phyloP scores from a whole-genome alignment of 2,888 invertebrate genomes.

The Polydrusus tereticollis region DNA sequence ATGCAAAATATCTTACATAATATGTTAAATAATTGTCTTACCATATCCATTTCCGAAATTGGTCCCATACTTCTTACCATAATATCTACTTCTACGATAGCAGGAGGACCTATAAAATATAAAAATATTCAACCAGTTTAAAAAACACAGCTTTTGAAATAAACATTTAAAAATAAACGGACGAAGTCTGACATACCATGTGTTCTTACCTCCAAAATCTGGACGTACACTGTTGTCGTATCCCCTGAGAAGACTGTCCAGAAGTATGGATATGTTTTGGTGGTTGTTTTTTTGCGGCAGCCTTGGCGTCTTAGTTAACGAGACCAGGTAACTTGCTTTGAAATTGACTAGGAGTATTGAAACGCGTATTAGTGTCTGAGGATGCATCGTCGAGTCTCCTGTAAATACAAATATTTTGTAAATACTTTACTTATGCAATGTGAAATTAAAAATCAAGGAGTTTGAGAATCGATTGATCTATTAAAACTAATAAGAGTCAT shows the following conservation, averaged over 20 bases:
- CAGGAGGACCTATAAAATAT: constrained; percentile 78
- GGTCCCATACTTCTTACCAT: constrained; percentile 91
- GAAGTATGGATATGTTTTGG: constrained; percentile 85
- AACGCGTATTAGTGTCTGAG: constrained; percentile 1
- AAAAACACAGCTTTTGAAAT: too few species aligned
- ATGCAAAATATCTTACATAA: too few species aligned
- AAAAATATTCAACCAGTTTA: not conserved
- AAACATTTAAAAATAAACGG: too few species aligned
- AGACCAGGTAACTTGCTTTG: constrained; percentile 46
- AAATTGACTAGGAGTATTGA: constrained; percentile 45
- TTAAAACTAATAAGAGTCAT: too few species aligned
- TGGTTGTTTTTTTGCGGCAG: constrained; percentile 75
- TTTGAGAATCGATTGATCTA: too few species aligned
- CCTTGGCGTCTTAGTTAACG: constrained; percentile 45
- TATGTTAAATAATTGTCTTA: constrained; percentile 60
- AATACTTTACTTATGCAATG: not conserved
- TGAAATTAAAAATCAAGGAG: not conserved
- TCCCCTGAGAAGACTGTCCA: constrained; percentile 85
- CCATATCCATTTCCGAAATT: constrained; percentile 90
- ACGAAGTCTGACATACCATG: constrained; percentile 28
- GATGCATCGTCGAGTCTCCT: constrained; percentile 1
- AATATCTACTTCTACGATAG: constrained; percentile 88
- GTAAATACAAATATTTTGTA: not conserved
- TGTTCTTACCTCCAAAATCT: constrained; percentile 78
- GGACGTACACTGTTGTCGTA: constrained; percentile 87